Percentiles rank a stretch among this genome's conserved stretches.
Conservation (phyloP, 1,140 invertebrate species). For the Tetranychus urticae region DNA sequence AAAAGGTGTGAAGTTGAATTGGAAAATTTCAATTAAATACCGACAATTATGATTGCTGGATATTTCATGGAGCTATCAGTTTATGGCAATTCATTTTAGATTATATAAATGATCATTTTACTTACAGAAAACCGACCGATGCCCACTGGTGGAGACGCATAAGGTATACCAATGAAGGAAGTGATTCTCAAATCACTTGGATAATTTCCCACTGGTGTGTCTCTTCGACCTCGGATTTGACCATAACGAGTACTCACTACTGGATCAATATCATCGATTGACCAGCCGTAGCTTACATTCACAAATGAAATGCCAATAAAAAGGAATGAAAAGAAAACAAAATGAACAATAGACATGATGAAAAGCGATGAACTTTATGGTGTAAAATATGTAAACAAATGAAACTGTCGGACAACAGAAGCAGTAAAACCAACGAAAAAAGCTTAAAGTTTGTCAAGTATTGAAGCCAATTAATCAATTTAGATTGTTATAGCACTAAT, state of each 20-base stretch:
- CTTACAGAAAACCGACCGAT: conserved; percentile 6
- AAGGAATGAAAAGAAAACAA: too few relatives aligned
- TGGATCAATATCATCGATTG: not conserved
- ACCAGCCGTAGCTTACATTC: too few relatives aligned
- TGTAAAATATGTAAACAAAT: too few relatives aligned
- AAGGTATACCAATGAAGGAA: conserved; percentile 5
- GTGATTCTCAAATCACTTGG: not conserved
- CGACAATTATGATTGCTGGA: not conserved
- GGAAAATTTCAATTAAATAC: not conserved
- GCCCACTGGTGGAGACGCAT: conserved; percentile 4
- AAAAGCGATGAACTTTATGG: too few relatives aligned
- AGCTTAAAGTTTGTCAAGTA: too few relatives aligned
- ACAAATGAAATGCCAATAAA: too few relatives aligned
- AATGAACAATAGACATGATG: too few relatives aligned
- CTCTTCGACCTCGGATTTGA: not conserved
- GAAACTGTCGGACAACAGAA: too few relatives aligned
- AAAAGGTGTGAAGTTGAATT: not conserved
- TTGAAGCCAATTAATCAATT: too few relatives aligned
- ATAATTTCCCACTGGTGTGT: not conserved
- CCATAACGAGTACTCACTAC: not conserved
- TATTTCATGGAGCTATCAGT: not conserved
- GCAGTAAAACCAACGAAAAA: too few relatives aligned
- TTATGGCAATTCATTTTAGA: too few relatives aligned
- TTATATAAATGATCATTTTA: not conserved
- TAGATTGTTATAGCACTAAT: too few relatives aligned